These are phyloP conservation scores for Brotula barbata DNA, from an alignment of 2,797 vertebrate genomes.

Conservation along the genomic window DNA sequence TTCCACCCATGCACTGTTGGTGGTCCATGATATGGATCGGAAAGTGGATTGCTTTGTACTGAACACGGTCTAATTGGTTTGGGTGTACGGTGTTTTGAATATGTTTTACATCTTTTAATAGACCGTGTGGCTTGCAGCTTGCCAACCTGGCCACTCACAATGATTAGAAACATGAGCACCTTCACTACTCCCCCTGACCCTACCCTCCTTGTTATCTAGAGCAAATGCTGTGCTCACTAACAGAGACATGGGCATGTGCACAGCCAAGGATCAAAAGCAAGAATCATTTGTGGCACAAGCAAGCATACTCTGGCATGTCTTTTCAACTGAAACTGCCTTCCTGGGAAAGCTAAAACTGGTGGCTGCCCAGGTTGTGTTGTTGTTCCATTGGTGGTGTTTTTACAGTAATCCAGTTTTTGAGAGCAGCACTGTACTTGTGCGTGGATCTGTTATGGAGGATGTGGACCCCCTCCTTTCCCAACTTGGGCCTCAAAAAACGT, in stretches of 20 bases:
- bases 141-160: constrained; percentile 64
- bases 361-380: constrained; percentile 20
- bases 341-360: constrained; percentile 44
- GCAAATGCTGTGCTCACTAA: constrained; percentile 41
- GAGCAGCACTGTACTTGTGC: constrained; percentile 18
- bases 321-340: constrained; percentile 35
- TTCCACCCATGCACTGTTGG: constrained; percentile 33
- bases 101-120: constrained; percentile 78
- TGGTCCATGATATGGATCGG: constrained; percentile 30
- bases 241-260: constrained; percentile 37
- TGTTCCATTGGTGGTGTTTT: constrained; percentile 8
- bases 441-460: constrained; percentile 38
- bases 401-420: constrained; percentile 13
- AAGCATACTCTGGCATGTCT: constrained; percentile 22
- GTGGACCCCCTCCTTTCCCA: constrained; percentile 47
- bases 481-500: constrained; percentile 59
- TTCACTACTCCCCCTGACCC: constrained; percentile 49
- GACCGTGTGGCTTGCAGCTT: constrained; percentile 56
- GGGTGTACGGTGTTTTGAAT: constrained; percentile 72
- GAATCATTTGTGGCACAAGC: constrained; percentile 26
- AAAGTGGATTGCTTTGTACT: constrained; percentile 30
- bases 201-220: constrained; percentile 52
- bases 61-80: constrained; percentile 60
- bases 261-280: constrained; percentile 19
- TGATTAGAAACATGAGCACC: constrained; percentile 67